Percentiles rank a stretch among this genome's conserved stretches.
phyloP scores from a whole-genome alignment of 2,797 vertebrate species.

The Clarias fuscus region DNA sequence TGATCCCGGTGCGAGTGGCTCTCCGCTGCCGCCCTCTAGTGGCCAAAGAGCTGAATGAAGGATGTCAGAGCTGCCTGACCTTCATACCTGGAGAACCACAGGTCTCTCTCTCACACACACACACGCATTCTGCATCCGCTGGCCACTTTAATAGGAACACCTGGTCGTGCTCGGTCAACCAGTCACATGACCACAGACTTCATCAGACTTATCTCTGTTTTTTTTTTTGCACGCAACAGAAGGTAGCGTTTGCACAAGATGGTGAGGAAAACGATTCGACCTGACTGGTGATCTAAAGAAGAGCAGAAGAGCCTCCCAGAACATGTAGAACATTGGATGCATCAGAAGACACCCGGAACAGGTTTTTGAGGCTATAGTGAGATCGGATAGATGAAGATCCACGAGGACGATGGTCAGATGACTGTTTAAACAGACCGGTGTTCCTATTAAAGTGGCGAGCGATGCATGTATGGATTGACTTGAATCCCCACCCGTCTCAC shows the following conservation, averaged over 20 bases:
- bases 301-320: not conserved
- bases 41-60: conserved; percentile 85
- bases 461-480: not conserved
- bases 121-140: not conserved
- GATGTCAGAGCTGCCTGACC: conserved; percentile 88
- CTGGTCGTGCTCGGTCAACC: not conserved
- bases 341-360: not conserved
- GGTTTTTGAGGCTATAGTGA: not conserved
- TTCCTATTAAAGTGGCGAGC: not conserved
- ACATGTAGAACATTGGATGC: not conserved
- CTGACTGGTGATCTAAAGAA: no score
- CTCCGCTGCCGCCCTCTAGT: conserved; percentile 90
- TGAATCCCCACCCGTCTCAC: not conserved
- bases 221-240: no score
- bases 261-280: no score
- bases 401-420: not conserved
- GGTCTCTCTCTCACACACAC: conserved; percentile 61
- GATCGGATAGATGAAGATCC: not conserved
- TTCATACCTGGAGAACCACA: conserved; percentile 89
- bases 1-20: conserved; percentile 89
- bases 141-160: not conserved
- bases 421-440: not conserved
- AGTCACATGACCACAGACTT: not conserved
- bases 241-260: not conserved
- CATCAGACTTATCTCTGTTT: no score